Evolutionary conservation across 2,797 vertebrate genomes (phyloP).

Genomic region (Linurgus olivaceus): DNA sequence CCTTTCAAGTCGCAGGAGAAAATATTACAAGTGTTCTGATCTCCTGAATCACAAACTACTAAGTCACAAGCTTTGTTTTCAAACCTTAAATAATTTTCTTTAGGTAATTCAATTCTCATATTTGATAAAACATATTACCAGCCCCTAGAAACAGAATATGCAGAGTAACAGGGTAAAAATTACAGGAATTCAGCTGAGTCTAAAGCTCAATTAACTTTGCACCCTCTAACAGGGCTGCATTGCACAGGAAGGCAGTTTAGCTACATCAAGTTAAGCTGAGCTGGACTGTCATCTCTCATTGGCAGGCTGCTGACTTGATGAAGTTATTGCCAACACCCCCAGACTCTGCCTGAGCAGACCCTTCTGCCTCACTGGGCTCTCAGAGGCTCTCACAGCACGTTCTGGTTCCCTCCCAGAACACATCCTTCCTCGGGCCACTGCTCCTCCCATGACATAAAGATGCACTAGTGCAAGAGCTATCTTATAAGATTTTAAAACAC

Average conservation of each 20-base stretch:
- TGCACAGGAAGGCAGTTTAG: background rate
- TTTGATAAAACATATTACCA: background rate
- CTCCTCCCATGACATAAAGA: background rate
- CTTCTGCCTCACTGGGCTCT: background rate
- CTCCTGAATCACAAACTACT: background rate
- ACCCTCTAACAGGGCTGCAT: background rate
- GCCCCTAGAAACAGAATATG: background rate
- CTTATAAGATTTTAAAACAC: background rate
- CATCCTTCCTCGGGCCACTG: rapidly evolving
- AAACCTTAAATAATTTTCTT: background rate
- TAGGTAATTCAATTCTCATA: background rate
- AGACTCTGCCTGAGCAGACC: background rate
- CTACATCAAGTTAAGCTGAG: background rate
- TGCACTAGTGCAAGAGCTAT: rapidly evolving
- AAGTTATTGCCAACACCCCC: background rate
- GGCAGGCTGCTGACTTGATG: background rate
- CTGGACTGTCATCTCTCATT: background rate
- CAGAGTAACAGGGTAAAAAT: background rate
- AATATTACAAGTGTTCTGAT: background rate
- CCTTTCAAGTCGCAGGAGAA: background rate
- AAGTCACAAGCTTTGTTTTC: background rate
- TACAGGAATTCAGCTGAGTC: background rate
- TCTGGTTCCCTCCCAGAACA: background rate
- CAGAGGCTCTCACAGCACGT: background rate
- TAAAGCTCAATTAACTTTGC: background rate